A percentile compares a stretch with the other conserved stretches of the same genome.
phyloP scores from a whole-genome alignment of 2,113 vertebrate genomes.

The Haemorhous mexicanus region DNA sequence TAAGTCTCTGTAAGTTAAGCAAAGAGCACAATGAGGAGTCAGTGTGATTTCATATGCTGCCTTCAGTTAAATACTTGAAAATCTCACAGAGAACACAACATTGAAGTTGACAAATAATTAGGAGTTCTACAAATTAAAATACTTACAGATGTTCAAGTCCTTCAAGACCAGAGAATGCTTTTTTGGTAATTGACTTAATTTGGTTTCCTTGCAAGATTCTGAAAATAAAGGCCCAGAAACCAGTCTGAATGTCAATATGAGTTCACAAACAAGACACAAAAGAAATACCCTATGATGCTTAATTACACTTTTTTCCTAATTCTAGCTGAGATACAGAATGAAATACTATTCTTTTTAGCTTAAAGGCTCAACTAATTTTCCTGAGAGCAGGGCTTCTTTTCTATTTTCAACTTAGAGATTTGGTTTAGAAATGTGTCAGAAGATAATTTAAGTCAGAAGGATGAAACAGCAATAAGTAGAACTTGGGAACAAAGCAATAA shows the following conservation, averaged over 20 bases:
- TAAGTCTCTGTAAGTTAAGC: conserved; percentile 75
- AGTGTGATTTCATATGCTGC: neutral
- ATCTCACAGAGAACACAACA: neutral
- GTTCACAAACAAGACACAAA: neutral
- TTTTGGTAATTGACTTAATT: conserved; percentile 81
- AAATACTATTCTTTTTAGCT: neutral
- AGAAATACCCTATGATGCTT: neutral
- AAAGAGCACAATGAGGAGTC: neutral
- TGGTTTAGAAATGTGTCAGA: neutral
- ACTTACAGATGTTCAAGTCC: conserved; percentile 81
- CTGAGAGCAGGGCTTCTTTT: neutral
- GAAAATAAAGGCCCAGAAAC: conserved; percentile 59
- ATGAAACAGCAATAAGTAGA: neutral
- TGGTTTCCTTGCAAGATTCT: conserved; percentile 84
- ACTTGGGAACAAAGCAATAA: neutral
- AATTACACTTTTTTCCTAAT: neutral
- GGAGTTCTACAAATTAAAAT: conserved; percentile 8
- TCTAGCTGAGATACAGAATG: neutral
- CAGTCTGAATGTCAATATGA: neutral
- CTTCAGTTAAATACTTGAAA: neutral
- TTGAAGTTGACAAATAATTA: neutral
- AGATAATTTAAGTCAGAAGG: neutral
- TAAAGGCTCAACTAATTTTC: neutral
- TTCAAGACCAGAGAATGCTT: conserved; percentile 79
- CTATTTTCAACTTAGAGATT: neutral